Evolutionary conservation across 1,140 invertebrate species (phyloP).

Genomic region (Venturia canescens): DNA sequence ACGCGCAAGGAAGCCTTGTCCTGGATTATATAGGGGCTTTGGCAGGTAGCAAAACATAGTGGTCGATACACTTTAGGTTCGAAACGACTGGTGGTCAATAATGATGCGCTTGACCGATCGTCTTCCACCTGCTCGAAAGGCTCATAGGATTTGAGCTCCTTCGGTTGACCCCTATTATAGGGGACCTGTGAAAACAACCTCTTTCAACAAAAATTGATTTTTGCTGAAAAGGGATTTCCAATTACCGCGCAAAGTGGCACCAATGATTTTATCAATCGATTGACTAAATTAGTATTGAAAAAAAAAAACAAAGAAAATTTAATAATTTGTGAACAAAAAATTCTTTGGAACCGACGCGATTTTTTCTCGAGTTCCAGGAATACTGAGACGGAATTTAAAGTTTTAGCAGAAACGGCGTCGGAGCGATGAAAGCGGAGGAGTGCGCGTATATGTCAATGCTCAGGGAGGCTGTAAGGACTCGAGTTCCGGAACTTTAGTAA

Average conservation of each 20-base stretch:
- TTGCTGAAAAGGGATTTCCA: not conserved
- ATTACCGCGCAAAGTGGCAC: no score
- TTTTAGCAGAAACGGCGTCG: no score
- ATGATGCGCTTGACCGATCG: constrained; percentile 23
- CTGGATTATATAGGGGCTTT: not conserved
- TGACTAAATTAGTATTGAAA: no score
- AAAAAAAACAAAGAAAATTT: no score
- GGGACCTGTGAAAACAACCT: not conserved
- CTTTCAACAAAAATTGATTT: not conserved
- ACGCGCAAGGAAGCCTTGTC: not conserved
- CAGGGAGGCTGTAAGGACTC: constrained; percentile 28
- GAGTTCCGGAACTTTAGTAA: constrained; percentile 33
- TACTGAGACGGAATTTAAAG: no score
- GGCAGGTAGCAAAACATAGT: constrained; percentile 16
- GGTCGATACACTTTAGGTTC: not conserved
- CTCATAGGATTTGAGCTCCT: not conserved
- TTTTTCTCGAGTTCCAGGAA: no score
- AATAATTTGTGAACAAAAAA: no score
- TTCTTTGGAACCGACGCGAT: no score
- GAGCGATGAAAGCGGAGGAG: not conserved
- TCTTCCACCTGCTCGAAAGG: not conserved
- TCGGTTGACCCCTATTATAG: not conserved
- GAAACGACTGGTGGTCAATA: constrained; percentile 9
- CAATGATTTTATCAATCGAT: no score
- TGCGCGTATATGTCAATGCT: not conserved